These are phyloP conservation scores for Bufo gargarizans DNA, from an alignment of 2,113 vertebrate genomes.

Conservation along the genomic window DNA sequence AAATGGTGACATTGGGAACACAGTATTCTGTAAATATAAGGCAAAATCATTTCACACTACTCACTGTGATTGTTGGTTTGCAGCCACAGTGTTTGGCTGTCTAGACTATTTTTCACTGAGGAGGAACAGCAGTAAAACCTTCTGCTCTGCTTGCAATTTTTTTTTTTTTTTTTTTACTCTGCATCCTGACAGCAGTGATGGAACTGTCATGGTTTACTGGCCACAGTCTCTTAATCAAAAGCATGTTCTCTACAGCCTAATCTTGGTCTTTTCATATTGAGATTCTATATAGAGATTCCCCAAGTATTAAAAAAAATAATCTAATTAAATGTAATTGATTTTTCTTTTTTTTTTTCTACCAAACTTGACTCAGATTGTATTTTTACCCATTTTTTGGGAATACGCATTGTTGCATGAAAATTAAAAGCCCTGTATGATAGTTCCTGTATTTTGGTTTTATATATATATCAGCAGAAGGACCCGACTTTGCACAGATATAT, in stretches of 20 bases:
- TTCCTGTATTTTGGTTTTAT: neutral
- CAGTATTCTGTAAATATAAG: neutral
- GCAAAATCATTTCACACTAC: neutral
- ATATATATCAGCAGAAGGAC: too few species aligned
- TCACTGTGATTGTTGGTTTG: conserved; percentile 30
- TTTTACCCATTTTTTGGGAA: neutral
- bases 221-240: conserved; percentile 62
- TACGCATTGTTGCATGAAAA: neutral
- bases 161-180: conserved; percentile 5
- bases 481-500: too few species aligned
- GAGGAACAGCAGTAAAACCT: conserved; percentile 12
- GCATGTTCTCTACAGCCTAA: conserved; percentile 51
- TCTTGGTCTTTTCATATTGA: conserved; percentile 17
- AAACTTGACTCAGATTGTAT: neutral
- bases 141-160: conserved; percentile 21
- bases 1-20: conserved; percentile 42
- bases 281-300: conserved; percentile 59
- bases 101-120: neutral
- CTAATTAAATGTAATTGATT: conserved; percentile 62
- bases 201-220: conserved; percentile 73
- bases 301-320: conserved; percentile 67
- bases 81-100: conserved; percentile 1
- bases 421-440: neutral
- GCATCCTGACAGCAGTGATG: conserved; percentile 71
- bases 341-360: neutral